Base-by-base conservation (phyloP, 64 coral and sea anemone genomes). In the Trachythela sp. region DNA sequence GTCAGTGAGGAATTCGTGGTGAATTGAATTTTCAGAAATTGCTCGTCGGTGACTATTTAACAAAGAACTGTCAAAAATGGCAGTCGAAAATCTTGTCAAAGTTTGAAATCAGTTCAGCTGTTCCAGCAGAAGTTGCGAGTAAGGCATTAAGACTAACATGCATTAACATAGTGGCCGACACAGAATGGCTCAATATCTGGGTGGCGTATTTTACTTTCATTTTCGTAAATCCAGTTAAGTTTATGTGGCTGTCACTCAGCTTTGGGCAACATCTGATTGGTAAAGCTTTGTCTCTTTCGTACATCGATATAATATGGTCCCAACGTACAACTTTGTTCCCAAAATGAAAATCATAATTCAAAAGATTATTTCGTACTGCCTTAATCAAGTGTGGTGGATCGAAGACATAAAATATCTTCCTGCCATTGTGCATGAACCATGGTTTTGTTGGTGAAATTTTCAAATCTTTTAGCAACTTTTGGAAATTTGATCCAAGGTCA, bases 401-500 rank as follows among this genome's bases (percentile, higher is more conserved):
- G 20, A 40, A 84, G 39, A 9, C 24, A 84, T 24, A 36, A 3
- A 13, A 22, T 37, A 10, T 2, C 22, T n/a, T n/a, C n/a, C n/a
- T n/a, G n/a, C n/a, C n/a, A n/a, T n/a, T n/a, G n/a, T n/a, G n/a
- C n/a, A n/a, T n/a, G n/a, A n/a, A n/a, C n/a, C n/a, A n/a, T n/a
- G n/a, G n/a, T n/a, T n/a, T n/a, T n/a, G n/a, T n/a, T 24, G 20
- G 20, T 27, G 35, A 40, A 24, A 84, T 43, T 84, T 37, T 35
- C 24, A 84, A 37, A 84, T 35, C 31, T 84, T 40, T 24, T 22
- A 84, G 24, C 13, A 48, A 30, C 50, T 48, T 49, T 24, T 14
- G 14, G 41, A 50, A 50, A 52, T 86, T 86, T 32, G 85, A 48
- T 33, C 85, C 85, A 33, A 50, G 85, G 41, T 86, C 85, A 48